Conservation (phyloP, 2,888 invertebrate species). For the Hanleya hanleyi region DNA sequence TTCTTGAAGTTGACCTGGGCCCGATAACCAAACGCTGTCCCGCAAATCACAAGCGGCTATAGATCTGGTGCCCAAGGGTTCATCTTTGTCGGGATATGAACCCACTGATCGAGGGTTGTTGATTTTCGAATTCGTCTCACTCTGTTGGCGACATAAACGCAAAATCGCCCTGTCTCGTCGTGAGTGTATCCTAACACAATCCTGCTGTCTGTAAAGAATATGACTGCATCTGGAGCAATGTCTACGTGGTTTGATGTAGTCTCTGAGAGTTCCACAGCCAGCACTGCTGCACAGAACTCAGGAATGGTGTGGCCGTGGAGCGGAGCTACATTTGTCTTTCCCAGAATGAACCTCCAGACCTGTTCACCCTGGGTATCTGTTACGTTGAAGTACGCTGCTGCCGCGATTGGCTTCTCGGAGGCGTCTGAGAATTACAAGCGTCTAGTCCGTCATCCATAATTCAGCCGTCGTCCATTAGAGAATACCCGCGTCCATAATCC, state of each 20-base stretch:
- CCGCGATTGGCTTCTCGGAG: no score
- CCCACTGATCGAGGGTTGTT: neutral
- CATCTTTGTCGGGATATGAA: neutral
- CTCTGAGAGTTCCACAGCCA: conserved; percentile 11
- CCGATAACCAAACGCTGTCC: no score
- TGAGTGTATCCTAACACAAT: neutral
- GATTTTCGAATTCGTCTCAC: conserved; percentile 16
- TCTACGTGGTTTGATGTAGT: neutral
- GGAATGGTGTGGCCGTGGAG: conserved; percentile 25
- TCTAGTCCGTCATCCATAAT: no score
- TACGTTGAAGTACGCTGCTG: conserved; percentile 7
- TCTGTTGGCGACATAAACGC: conserved; percentile 24
- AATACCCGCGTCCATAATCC: no score
- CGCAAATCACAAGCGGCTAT: no score
- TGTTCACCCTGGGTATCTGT: neutral
- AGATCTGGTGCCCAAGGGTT: no score
- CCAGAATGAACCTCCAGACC: conserved; percentile 3
- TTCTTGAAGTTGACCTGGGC: no score
- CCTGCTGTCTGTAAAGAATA: neutral
- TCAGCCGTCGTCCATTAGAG: no score
- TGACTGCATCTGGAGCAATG: neutral
- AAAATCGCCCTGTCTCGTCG: conserved; percentile 17
- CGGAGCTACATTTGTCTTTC: conserved; percentile 31
- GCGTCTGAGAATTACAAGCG: no score
- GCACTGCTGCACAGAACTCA: conserved; percentile 21